A percentile compares a stretch with the other conserved stretches of the same genome.
phyloP scores from a whole-genome alignment of 2,797 vertebrate genomes.

The Carduelis carduelis region DNA sequence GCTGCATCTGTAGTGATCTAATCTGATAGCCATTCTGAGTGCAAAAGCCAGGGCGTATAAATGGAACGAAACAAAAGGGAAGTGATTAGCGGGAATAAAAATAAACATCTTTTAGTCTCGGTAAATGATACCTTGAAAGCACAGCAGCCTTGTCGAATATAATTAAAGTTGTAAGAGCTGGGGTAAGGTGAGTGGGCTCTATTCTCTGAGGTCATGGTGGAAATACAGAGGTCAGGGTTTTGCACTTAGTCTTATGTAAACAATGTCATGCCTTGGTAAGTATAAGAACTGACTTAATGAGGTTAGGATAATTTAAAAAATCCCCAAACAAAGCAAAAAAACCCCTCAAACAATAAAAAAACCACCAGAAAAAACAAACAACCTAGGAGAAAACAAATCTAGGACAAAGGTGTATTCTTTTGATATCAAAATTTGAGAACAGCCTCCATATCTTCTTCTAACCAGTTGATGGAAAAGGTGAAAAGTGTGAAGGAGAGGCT shows the following conservation, averaged over 20 bases:
- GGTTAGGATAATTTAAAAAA: background rate
- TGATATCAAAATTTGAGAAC: background rate
- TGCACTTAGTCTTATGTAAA: conserved; percentile 75
- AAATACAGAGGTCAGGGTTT: conserved; percentile 74
- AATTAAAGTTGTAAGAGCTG: conserved; percentile 55
- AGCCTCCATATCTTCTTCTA: background rate
- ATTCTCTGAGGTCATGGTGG: conserved; percentile 65
- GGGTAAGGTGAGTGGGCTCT: conserved; percentile 45
- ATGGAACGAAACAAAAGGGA: conserved; percentile 1
- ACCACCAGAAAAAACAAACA: accelerated
- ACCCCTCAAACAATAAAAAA: background rate
- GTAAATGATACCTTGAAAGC: conserved; percentile 53
- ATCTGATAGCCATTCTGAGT: background rate
- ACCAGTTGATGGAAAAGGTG: background rate
- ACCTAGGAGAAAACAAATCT: background rate
- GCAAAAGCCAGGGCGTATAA: background rate
- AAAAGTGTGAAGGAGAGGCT: background rate
- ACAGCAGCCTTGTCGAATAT: conserved; percentile 38
- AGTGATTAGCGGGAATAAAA: conserved; percentile 36
- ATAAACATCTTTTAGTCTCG: conserved; percentile 59
- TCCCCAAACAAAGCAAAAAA: background rate
- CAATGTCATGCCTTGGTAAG: conserved; percentile 67
- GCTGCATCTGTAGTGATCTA: background rate
- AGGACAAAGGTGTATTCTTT: background rate
- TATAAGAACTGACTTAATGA: conserved; percentile 56